These are phyloP conservation scores for Simalia tracyae DNA, from an alignment of 2,797 vertebrate genomes.

Conservation along the genomic window DNA sequence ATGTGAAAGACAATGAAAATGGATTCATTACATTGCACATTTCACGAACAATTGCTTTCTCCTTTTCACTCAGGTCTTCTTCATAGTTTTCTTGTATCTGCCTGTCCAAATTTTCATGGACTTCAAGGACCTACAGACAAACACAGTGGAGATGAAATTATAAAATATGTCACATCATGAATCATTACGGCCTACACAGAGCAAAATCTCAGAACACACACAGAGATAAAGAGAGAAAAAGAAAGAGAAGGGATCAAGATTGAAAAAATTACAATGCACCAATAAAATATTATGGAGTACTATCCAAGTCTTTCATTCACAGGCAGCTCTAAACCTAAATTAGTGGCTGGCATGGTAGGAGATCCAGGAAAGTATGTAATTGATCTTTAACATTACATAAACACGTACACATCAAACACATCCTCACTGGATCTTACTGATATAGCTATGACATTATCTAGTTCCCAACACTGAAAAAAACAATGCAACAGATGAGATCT, in stretches of 20 bases:
- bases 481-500: background rate
- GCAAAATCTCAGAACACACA: background rate
- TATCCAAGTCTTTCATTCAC: background rate
- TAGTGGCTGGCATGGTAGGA: background rate
- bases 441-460: background rate
- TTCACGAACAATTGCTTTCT: slow-evolving; percentile 96
- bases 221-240: background rate
- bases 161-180: background rate
- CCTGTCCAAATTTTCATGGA: slow-evolving; percentile 95
- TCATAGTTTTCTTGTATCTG: slow-evolving; percentile 89
- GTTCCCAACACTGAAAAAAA: background rate
- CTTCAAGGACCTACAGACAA: slow-evolving; percentile 87
- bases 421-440: background rate
- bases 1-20: slow-evolving; percentile 20
- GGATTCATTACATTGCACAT: slow-evolving; percentile 92
- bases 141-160: slow-evolving; percentile 52
- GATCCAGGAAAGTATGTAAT: background rate
- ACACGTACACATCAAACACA: background rate
- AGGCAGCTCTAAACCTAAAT: background rate
- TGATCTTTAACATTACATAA: background rate
- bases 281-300: background rate
- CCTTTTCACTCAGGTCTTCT: slow-evolving; percentile 95
- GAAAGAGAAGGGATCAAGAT: background rate
- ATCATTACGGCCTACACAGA: background rate
- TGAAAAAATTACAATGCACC: background rate